phyloP scores from a whole-genome alignment of 1,140 invertebrate genomes.

The Asobara japonica region DNA sequence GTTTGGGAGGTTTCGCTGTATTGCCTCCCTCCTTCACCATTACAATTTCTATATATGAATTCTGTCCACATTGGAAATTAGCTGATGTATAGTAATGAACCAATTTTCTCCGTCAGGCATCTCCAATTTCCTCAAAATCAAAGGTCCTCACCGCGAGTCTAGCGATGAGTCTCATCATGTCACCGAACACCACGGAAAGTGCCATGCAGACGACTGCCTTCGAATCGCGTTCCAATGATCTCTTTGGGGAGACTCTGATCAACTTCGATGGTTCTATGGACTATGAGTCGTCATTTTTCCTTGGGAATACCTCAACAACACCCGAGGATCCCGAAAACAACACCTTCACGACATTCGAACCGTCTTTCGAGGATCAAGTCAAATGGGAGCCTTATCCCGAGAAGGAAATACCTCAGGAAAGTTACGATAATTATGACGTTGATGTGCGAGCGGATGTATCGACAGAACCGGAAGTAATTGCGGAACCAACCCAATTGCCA shows the following conservation, averaged over 20 bases:
- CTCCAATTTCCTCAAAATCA: neutral
- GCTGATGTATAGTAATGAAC: too few species aligned
- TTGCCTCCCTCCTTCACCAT: too few species aligned
- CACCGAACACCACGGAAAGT: slow-evolving; percentile 45
- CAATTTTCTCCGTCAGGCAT: neutral
- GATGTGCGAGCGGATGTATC: neutral
- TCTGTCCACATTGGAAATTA: too few species aligned
- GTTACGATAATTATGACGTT: slow-evolving; percentile 42
- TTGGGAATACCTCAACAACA: neutral
- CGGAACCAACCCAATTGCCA: neutral
- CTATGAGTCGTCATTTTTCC: neutral
- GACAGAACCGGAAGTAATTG: neutral
- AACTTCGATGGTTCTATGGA: slow-evolving; percentile 6
- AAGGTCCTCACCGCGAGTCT: slow-evolving; percentile 41
- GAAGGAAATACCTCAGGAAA: slow-evolving; percentile 37
- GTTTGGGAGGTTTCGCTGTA: too few species aligned
- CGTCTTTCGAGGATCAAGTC: neutral
- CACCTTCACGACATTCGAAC: neutral
- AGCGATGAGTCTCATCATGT: slow-evolving; percentile 51
- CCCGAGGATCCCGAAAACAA: neutral
- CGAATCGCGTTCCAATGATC: slow-evolving; percentile 53
- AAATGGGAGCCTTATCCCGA: slow-evolving; percentile 30
- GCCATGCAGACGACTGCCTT: neutral
- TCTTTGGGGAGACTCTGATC: slow-evolving; percentile 29
- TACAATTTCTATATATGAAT: too few species aligned